A percentile compares a stretch with the other conserved stretches of the same genome.
Conservation (phyloP, 2,113 vertebrate genomes). For the Centropristis striata region DNA sequence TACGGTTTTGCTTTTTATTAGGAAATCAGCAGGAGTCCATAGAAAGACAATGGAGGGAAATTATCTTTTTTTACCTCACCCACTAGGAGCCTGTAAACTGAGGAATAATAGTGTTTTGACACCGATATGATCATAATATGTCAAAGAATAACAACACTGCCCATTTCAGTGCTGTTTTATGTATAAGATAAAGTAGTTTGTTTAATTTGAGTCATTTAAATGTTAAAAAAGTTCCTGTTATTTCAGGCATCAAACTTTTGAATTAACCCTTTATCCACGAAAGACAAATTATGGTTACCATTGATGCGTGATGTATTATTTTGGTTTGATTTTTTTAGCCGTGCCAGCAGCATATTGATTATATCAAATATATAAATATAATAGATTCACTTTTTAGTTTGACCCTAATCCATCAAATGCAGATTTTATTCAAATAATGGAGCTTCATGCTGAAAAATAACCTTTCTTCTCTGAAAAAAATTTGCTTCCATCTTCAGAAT, state of each 20-base stretch:
- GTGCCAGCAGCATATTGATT: neutral
- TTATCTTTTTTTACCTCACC: slow-evolving; percentile 13
- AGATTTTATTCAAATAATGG: neutral
- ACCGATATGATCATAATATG: slow-evolving; percentile 8
- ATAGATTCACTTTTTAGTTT: neutral
- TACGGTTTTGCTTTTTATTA: slow-evolving; percentile 40
- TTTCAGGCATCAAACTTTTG: neutral
- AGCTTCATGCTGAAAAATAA: neutral
- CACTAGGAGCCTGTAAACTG: slow-evolving; percentile 15
- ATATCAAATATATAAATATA: neutral
- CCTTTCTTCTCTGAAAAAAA: too few species aligned
- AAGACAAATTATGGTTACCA: neutral
- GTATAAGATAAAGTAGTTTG: neutral
- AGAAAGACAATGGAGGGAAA: slow-evolving; percentile 23
- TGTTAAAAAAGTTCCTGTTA: neutral
- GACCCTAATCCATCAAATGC: neutral
- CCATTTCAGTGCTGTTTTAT: neutral
- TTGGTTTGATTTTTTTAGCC: neutral
- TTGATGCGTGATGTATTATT: neutral
- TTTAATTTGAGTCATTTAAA: neutral
- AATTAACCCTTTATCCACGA: neutral
- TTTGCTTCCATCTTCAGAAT: neutral
- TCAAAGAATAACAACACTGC: neutral
- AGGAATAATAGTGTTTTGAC: slow-evolving; percentile 6
- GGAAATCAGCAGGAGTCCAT: slow-evolving; percentile 38